A percentile compares a stretch with the other conserved stretches of the same genome.
Conservation (phyloP, 2,888 invertebrate genomes). For the Lochmaea crataegi region DNA sequence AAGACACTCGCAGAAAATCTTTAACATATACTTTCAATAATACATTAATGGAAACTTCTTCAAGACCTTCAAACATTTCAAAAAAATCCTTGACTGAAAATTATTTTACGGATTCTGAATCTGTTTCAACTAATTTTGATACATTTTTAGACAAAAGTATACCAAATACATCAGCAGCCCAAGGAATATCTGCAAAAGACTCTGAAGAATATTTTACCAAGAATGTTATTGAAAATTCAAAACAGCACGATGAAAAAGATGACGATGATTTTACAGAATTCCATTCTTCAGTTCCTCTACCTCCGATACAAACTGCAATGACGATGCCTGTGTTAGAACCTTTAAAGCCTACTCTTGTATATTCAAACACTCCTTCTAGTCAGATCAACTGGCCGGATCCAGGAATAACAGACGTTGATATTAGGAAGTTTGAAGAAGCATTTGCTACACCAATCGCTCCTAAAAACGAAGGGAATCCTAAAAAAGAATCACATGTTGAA, state of each 20-base stretch:
- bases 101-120: neutral
- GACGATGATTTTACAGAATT: slow-evolving; percentile 65
- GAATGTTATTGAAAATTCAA: neutral
- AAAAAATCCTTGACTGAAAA: neutral
- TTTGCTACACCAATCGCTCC: slow-evolving; percentile 46
- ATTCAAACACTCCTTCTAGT: slow-evolving; percentile 50
- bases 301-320: slow-evolving; percentile 24
- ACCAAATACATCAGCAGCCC: neutral
- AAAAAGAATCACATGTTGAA: neutral
- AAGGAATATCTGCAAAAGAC: neutral
- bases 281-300: slow-evolving; percentile 53
- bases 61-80: neutral
- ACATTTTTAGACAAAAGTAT: neutral
- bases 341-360: slow-evolving; percentile 50
- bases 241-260: slow-evolving; percentile 33
- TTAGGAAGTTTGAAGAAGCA: slow-evolving; percentile 59
- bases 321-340: slow-evolving; percentile 47
- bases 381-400: slow-evolving; percentile 75
- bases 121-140: neutral
- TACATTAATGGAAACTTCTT: neutral
- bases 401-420: slow-evolving; percentile 66
- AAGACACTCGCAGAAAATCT: neutral
- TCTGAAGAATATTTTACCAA: neutral
- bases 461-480: slow-evolving; percentile 24
- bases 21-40: neutral